A percentile compares a stretch with the other conserved stretches of the same genome.
Conservation (phyloP, 2,113 vertebrate species). For the Aptenodytes patagonicus region DNA sequence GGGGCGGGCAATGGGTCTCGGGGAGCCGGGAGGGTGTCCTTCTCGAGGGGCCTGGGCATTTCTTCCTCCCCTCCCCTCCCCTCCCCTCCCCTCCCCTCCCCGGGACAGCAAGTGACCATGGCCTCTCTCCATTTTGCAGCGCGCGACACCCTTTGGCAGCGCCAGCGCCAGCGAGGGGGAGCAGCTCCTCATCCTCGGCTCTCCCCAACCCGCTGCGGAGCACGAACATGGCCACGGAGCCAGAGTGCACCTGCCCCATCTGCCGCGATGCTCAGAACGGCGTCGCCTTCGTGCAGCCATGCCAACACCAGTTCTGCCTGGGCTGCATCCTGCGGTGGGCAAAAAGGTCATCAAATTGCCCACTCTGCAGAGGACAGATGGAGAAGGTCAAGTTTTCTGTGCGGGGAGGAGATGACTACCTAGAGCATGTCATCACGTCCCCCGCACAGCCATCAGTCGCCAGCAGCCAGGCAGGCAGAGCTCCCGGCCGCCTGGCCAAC, state of each 20-base stretch:
- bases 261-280: not conserved
- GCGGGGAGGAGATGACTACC: not conserved
- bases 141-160: rapidly evolving
- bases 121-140: not conserved
- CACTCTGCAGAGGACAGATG: not conserved
- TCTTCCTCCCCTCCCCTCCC: no score
- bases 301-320: not conserved
- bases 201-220: not conserved
- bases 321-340: not conserved
- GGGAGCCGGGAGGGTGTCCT: no score
- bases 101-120: not conserved
- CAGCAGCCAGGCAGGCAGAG: not conserved
- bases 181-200: not conserved
- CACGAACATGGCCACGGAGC: no score
- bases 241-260: not conserved
- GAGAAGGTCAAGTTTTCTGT: not conserved
- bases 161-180: not conserved
- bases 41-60: no score
- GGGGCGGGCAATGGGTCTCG: no score
- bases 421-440: not conserved
- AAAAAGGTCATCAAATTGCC: no score
- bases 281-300: no score
- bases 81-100: no score
- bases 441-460: no score
- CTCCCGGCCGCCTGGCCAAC: not conserved